Evolutionary conservation across 92 coral and sea anemone species (phyloP), one percentile per base, ranked within the genome.

Genomic region (Bergia sp.): DNA sequence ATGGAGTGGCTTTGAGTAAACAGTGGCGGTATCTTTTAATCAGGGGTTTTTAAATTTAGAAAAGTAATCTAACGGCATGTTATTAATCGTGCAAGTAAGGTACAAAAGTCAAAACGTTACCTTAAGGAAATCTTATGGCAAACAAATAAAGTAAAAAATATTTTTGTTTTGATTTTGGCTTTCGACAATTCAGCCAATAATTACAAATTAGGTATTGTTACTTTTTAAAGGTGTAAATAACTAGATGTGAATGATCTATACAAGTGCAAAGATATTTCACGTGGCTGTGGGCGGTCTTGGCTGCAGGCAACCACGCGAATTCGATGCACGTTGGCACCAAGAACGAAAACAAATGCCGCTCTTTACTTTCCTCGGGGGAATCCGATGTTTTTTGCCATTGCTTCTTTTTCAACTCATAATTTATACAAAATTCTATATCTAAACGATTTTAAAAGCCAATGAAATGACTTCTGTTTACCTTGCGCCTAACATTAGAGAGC

Each of bases 221-320:
- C 44, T 74, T 8, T 53, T 53, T 15, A 37, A 16, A 84, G 66
- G 77, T 47, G 79, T 44, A 71, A 69, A 43, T 49, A 29, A 66
- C 57, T 39, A 66, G 86, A 6, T 41, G 76, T 71, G 55, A 84
- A 74, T 72, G 67, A 73, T 84, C 79, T 77, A 9, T 44, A 15
- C 3, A 53, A 36, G 87, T 69, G 78, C 55, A 49, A 37, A 84
- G 20, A 65, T 39, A 47, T 37, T 45, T 84, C 87, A 73, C 79
- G 87, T 84, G 87, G 87, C 87, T 84, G 87, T 84, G 79, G 87
- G 87, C 87, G 87, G 87, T 44, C 87, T 37, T 84, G 79, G 15
- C 87, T 84, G 37, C 87, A 71, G 87, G 87, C 87, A 44, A 67
- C 87, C 87, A 84, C 87, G 87, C 87, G 87, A 84, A 71, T 49